A percentile compares a stretch with the other conserved stretches of the same genome.
These are phyloP conservation scores for Mythimna pallens DNA, from an alignment of 2,888 invertebrate genomes.

Conservation along the genomic window DNA sequence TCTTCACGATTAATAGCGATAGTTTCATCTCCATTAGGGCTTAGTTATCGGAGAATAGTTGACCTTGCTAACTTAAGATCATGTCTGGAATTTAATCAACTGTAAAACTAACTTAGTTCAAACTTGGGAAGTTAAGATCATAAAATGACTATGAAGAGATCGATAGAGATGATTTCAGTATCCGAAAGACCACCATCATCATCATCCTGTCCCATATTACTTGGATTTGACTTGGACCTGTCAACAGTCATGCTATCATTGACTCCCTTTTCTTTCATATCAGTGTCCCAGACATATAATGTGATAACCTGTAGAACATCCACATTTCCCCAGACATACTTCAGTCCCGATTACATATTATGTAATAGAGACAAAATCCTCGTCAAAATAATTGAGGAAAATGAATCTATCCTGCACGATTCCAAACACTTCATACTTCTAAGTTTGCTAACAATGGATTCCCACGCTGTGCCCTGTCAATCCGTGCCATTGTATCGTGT, in stretches of 20 bases:
- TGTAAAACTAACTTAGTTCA: not conserved
- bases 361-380: not conserved
- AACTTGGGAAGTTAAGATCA: not conserved
- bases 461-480: conserved; percentile 42
- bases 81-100: not conserved
- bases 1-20: conserved; percentile 11
- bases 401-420: conserved; percentile 21
- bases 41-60: conserved; percentile 20
- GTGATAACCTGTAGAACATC: too few species aligned
- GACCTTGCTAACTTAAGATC: conserved; percentile 3
- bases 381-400: conserved; percentile 14
- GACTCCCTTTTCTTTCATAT: too few species aligned
- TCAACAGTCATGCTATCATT: too few species aligned
- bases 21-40: conserved; percentile 27
- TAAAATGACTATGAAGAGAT: not conserved
- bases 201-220: too few species aligned
- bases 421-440: conserved; percentile 22
- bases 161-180: not conserved
- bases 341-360: too few species aligned
- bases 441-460: conserved; percentile 42
- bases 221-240: too few species aligned
- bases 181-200: not conserved
- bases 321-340: too few species aligned
- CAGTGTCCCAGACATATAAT: too few species aligned
- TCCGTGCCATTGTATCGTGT: conserved; percentile 53